Evolutionary conservation across 2,888 invertebrate species (phyloP).

Genomic region (Thereva nobilitata): DNA sequence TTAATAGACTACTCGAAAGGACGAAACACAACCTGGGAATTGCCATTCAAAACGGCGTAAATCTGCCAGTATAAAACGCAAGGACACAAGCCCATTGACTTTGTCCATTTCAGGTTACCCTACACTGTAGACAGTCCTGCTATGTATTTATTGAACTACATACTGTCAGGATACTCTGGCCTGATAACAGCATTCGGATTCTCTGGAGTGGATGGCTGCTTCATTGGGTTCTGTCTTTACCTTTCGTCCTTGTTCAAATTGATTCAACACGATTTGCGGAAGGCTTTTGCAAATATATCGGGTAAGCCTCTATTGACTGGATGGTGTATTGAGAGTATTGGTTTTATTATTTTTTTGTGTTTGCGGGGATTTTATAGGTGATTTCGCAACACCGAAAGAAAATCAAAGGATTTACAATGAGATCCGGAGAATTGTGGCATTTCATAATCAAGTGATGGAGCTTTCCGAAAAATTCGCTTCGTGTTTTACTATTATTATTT

Average conservation of each 20-base stretch:
- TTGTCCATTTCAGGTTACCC: conserved; percentile 22
- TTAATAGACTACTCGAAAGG: conserved; percentile 4
- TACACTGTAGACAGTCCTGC: conserved; percentile 16
- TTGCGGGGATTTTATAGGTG: background rate
- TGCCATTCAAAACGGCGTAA: conserved; percentile 37
- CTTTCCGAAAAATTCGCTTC: conserved; percentile 43
- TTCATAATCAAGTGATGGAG: conserved; percentile 3
- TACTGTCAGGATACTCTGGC: conserved; percentile 30
- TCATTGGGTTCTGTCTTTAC: conserved; percentile 37
- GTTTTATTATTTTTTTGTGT: background rate
- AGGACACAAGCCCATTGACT: background rate
- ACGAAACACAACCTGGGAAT: conserved; percentile 13
- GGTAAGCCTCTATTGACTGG: background rate
- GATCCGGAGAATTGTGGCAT: background rate
- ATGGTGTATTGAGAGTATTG: background rate
- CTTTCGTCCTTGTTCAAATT: conserved; percentile 29
- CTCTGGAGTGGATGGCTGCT: conserved; percentile 37
- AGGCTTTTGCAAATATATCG: background rate
- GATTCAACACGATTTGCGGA: conserved; percentile 7
- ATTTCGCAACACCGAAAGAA: background rate
- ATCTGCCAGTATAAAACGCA: background rate
- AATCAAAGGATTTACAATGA: background rate
- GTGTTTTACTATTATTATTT: conserved; percentile 52
- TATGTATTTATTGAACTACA: conserved; percentile 27
- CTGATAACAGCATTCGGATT: conserved; percentile 37